Evolutionary conservation across 2,888 invertebrate genomes (phyloP).

Genomic region (Xanthorhoe spadicearia): DNA sequence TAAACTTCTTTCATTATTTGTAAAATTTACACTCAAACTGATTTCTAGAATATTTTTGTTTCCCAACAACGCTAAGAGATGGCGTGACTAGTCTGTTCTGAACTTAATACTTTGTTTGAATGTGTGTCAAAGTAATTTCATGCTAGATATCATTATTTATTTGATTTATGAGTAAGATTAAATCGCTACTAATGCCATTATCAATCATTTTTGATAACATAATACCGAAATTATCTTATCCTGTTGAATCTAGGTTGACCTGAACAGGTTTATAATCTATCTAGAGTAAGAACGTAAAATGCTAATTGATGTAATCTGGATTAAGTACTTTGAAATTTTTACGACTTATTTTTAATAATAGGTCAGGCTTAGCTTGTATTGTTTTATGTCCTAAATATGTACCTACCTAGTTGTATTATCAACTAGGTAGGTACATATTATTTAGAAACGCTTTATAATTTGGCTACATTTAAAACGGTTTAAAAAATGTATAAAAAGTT

Average conservation of each 20-base stretch:
- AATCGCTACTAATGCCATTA: slow-evolving; percentile 59
- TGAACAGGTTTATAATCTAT: slow-evolving; percentile 21
- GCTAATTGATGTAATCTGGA: slow-evolving; percentile 6
- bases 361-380: neutral
- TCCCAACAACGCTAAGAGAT: slow-evolving; percentile 56
- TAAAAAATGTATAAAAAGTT: neutral
- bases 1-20: too few species aligned
- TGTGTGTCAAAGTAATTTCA: slow-evolving; percentile 67
- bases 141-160: slow-evolving; percentile 31
- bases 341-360: neutral
- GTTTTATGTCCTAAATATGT: neutral
- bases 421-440: too few species aligned
- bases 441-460: neutral
- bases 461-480: neutral
- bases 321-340: neutral
- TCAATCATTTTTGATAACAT: slow-evolving; percentile 55
- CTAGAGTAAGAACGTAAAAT: slow-evolving; percentile 1
- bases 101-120: neutral
- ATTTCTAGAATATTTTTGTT: neutral
- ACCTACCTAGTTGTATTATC: too few species aligned
- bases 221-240: slow-evolving; percentile 33
- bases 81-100: slow-evolving; percentile 57
- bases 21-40: neutral
- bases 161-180: slow-evolving; percentile 65
- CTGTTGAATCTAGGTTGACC: slow-evolving; percentile 29